phyloP scores from a whole-genome alignment of 2,888 invertebrate genomes.

The Tubulanus polymorphus region DNA sequence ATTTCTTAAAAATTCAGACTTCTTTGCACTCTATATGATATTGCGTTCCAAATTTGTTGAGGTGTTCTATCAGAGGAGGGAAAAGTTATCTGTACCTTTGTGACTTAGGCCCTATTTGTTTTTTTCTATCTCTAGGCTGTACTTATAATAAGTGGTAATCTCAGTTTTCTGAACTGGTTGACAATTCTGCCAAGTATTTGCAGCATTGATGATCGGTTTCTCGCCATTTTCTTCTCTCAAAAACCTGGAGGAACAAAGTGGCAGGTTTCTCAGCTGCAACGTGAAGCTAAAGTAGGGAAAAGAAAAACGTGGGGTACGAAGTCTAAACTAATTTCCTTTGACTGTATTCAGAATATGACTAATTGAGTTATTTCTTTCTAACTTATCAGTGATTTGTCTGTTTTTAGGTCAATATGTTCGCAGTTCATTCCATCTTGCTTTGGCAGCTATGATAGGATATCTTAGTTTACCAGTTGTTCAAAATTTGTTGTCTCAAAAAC shows the following conservation, averaged over 20 bases:
- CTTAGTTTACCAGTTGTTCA: slow-evolving; percentile 54
- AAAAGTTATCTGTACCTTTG: too few relatives aligned
- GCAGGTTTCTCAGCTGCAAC: slow-evolving; percentile 27
- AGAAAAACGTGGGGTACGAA: too few relatives aligned
- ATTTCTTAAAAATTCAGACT: too few relatives aligned
- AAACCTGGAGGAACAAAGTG: slow-evolving; percentile 14
- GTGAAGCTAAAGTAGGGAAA: slow-evolving; percentile 18
- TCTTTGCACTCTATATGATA: too few relatives aligned
- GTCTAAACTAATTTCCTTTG: too few relatives aligned
- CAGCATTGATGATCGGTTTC: slow-evolving; percentile 51
- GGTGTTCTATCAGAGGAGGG: too few relatives aligned
- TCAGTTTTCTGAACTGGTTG: slow-evolving; percentile 55
- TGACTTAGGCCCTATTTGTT: too few relatives aligned
- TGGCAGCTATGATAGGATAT: slow-evolving; percentile 46
- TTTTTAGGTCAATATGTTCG: slow-evolving; percentile 33
- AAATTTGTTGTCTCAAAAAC: slow-evolving; percentile 50
- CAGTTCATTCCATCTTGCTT: slow-evolving; percentile 33
- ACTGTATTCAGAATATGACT: too few relatives aligned
- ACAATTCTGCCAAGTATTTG: slow-evolving; percentile 53
- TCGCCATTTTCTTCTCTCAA: slow-evolving; percentile 38
- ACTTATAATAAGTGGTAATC: slow-evolving; percentile 53
- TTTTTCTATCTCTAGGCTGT: slow-evolving; percentile 30
- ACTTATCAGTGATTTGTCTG: background rate
- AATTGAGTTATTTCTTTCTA: too few relatives aligned
- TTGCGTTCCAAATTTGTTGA: too few relatives aligned